A percentile compares a stretch with the other conserved stretches of the same genome.
phyloP scores from a whole-genome alignment of 2,113 vertebrate genomes.

The Catharus minimus region DNA sequence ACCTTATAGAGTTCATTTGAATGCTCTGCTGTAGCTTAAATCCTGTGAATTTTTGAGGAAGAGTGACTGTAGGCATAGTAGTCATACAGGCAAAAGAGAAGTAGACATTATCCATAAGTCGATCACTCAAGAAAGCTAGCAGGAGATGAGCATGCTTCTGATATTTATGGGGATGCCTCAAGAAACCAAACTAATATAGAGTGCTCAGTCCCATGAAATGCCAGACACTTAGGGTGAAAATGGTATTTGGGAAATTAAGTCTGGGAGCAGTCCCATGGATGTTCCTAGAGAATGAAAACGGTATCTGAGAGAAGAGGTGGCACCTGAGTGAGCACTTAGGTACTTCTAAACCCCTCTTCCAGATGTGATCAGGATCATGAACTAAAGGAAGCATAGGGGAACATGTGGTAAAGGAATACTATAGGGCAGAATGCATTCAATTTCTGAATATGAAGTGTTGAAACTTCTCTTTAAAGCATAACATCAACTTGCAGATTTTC shows the following conservation, averaged over 20 bases:
- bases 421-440: neutral
- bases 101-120: neutral
- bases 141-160: neutral
- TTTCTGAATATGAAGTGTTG: accelerated
- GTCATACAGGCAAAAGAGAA: neutral
- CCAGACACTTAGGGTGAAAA: neutral
- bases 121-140: neutral
- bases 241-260: neutral
- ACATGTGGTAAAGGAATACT: neutral
- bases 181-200: neutral
- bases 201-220: neutral
- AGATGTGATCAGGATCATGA: neutral
- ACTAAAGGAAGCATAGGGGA: neutral
- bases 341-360: neutral
- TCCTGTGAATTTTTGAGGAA: neutral
- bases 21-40: neutral
- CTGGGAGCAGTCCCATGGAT: neutral
- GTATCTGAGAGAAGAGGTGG: neutral
- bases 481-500: neutral
- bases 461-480: neutral
- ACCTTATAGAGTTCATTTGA: neutral
- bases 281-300: neutral
- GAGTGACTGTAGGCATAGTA: neutral
- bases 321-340: neutral
- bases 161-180: neutral